These are phyloP conservation scores for Lycaena phlaeas DNA, from an alignment of 2,888 invertebrate genomes.

Conservation along the genomic window DNA sequence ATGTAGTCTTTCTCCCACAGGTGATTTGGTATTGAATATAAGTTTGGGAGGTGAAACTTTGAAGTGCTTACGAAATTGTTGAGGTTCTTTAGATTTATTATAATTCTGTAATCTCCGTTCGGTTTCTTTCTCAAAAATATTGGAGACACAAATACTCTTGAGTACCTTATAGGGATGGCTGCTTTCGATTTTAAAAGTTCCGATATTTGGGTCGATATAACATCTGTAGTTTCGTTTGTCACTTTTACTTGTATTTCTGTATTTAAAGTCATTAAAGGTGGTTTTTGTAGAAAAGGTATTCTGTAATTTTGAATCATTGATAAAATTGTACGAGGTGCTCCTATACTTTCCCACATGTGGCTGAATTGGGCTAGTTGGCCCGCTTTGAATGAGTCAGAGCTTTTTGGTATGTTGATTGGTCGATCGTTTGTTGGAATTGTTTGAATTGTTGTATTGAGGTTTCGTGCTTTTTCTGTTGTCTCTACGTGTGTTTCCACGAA, in stretches of 20 bases:
- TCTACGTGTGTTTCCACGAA: not conserved
- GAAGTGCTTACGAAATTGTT: constrained; percentile 9
- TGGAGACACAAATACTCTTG: constrained; percentile 9
- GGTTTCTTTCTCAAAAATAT: constrained; percentile 10
- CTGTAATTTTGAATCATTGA: constrained; percentile 12
- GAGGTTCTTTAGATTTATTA: constrained; percentile 13
- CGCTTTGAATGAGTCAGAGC: constrained; percentile 8
- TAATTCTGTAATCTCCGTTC: constrained; percentile 4
- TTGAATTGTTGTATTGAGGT: constrained; percentile 5
- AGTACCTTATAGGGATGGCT: not conserved
- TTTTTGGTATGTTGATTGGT: constrained; percentile 6
- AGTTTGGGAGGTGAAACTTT: constrained; percentile 11
- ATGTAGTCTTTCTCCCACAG: constrained; percentile 11
- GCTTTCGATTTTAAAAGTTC: constrained; percentile 5
- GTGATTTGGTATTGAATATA: constrained; percentile 1
- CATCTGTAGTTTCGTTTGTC: constrained; percentile 6
- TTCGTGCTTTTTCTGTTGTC: constrained; percentile 7
- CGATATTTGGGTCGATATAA: constrained; percentile 4
- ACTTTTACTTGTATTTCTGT: not conserved
- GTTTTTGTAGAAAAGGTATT: constrained; percentile 11
- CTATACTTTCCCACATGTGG: constrained; percentile 5
- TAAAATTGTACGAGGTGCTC: constrained; percentile 9
- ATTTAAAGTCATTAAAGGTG: constrained; percentile 3
- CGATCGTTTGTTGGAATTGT: constrained; percentile 6
- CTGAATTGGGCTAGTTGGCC: constrained; percentile 6